Conservation (phyloP, 2,888 invertebrate species). For the Synanthedon myopaeformis region DNA sequence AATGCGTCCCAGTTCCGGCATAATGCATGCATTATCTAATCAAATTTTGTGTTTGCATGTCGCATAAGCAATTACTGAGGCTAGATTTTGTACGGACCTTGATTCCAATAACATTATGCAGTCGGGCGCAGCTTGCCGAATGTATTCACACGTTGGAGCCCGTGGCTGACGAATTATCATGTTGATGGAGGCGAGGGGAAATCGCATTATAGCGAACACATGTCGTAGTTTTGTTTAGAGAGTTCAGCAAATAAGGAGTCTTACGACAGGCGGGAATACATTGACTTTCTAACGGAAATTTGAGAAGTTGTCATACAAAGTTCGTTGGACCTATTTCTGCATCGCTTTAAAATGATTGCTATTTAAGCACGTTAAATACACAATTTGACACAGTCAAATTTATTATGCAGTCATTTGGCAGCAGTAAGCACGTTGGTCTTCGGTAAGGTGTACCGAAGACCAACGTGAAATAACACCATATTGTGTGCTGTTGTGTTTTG, state of each 20-base stretch:
- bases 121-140: constrained; percentile 12
- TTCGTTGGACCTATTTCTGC: too few species aligned
- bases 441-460: too few species aligned
- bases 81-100: constrained; percentile 3
- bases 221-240: constrained; percentile 9
- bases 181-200: constrained; percentile 16
- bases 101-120: constrained; percentile 13
- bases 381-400: too few species aligned
- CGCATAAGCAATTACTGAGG: background rate
- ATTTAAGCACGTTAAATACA: too few species aligned
- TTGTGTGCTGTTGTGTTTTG: too few species aligned
- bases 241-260: constrained; percentile 27
- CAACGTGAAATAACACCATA: too few species aligned
- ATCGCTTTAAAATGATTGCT: too few species aligned
- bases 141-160: constrained; percentile 11
- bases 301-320: background rate
- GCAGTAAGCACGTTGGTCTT: too few species aligned
- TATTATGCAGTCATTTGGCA: too few species aligned
- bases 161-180: constrained; percentile 17
- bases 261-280: constrained; percentile 29
- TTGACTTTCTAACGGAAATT: constrained; percentile 26
- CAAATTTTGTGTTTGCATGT: background rate
- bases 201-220: constrained; percentile 20
- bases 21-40: background rate
- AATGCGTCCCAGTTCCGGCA: background rate